phyloP scores from a whole-genome alignment of 2,888 invertebrate genomes.

The Meteorus colon region DNA sequence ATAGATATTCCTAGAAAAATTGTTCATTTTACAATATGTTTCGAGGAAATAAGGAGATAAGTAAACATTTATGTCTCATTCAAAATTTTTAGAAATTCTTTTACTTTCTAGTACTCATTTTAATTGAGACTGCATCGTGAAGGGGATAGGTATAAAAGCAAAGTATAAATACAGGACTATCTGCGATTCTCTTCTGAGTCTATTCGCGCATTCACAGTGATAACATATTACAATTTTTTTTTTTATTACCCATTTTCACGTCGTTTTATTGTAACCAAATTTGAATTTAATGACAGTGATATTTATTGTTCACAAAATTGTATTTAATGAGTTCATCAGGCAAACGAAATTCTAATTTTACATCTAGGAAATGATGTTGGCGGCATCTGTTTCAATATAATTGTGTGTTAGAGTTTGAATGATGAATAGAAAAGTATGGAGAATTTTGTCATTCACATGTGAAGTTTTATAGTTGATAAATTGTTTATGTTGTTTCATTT shows the following conservation, averaged over 20 bases:
- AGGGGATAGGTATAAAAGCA: conserved; percentile 60
- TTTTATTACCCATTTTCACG: background rate
- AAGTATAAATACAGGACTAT: conserved; percentile 35
- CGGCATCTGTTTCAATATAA: conserved; percentile 1
- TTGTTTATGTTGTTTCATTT: background rate
- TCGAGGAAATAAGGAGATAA: background rate
- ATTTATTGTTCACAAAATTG: background rate
- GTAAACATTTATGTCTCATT: background rate
- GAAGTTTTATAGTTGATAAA: background rate
- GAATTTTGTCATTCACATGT: background rate
- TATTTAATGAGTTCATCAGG: background rate
- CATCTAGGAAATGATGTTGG: background rate
- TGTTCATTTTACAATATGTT: background rate
- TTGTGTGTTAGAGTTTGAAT: background rate
- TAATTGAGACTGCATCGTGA: conserved; percentile 27
- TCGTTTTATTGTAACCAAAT: background rate
- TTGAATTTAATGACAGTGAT: background rate
- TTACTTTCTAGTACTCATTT: conserved; percentile 42
- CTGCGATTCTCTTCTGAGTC: conserved; percentile 46
- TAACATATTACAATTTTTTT: background rate
- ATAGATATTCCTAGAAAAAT: background rate
- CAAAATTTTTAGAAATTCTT: conserved; percentile 39
- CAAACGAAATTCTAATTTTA: background rate
- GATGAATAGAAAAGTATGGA: conserved; percentile 26
- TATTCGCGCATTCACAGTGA: conserved; percentile 23